Base-by-base conservation (phyloP, 2,888 invertebrate species). In the Acleris holmiana region DNA sequence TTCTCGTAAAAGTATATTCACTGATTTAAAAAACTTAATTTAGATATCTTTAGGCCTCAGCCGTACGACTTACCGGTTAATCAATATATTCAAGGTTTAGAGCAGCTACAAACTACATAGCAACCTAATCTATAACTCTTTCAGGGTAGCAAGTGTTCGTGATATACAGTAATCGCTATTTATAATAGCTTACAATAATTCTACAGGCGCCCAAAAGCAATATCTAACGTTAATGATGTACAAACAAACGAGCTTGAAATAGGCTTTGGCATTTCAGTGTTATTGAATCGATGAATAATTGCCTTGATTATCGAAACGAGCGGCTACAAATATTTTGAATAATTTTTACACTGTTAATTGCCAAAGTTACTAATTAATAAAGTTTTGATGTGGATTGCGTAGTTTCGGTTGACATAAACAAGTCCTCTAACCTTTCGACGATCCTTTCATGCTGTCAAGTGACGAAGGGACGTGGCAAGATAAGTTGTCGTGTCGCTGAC, bases 81-180 rank as follows among this genome's bases (percentile, higher is more conserved):
- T 81, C 80, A 71, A 82, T 80, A 78, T 73, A 68, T 69, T 69
- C 77, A 77, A 80, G 77, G 79, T 70, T 76, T 69, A 56, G 41
- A 50, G 19, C 64, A 62, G 35, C 67, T 66, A 68, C 68, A 69
- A 69, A 67, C 63, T 67, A 29, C n/a, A 76, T 40, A 58, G 21
- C 73, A 66, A 69, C 69, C 69, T 21, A 2, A 3, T 2, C 21
- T 29, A 29, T 29, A 29, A 29, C 29, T 29, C 29, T 70, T 72
- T 73, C 69, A 54, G 62, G 72, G 72, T 72, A 68, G 70, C 65
- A 62, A 68, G 67, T 67, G 67, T 77, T 69, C 68, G 71, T 72
- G 71, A 66, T 68, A 58, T 55, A 67, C 61, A 58, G 67, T 64
- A 71, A 73, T 77, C 71, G 69, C 67, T 47, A 70, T 70, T 68